Conservation (phyloP, 1,140 invertebrate genomes). For the Matsumurasca onukii region DNA sequence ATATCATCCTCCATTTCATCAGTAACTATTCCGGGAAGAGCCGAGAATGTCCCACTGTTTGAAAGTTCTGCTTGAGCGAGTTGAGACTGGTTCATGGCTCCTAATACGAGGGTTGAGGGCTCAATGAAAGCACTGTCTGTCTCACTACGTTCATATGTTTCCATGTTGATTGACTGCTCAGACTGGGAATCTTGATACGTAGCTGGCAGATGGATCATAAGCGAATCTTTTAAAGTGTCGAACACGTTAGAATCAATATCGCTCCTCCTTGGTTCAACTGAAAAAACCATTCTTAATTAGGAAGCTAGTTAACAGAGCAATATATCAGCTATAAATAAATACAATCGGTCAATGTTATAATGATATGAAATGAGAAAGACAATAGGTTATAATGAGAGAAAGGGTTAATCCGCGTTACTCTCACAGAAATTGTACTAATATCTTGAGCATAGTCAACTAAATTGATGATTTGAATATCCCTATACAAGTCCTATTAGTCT, state of each 20-base stretch:
- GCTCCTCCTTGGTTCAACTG: not conserved
- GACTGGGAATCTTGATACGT: constrained; percentile 2
- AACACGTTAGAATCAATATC: constrained; percentile 2
- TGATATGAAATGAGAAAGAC: too few species aligned
- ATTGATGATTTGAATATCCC: too few species aligned
- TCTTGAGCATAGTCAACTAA: too few species aligned
- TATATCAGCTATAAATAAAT: too few species aligned
- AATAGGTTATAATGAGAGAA: too few species aligned
- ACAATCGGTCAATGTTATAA: too few species aligned
- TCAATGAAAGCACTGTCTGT: constrained; percentile 10
- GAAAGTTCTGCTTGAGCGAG: not conserved
- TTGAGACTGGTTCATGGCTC: not conserved
- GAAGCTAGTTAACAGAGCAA: too few species aligned
- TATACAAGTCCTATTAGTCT: too few species aligned
- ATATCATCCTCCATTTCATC: not conserved
- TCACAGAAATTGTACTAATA: too few species aligned
- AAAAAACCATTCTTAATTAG: too few species aligned
- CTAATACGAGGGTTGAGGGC: too few species aligned
- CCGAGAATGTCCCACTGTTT: constrained; percentile 6
- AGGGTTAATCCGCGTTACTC: too few species aligned
- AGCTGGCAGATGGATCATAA: not conserved
- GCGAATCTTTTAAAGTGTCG: not conserved
- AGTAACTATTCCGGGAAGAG: not conserved
- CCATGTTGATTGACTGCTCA: not conserved
- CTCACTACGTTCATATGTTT: constrained; percentile 13